Evolutionary conservation across 2,797 vertebrate species (phyloP).

Genomic region (Pseudopleuronectes americanus): DNA sequence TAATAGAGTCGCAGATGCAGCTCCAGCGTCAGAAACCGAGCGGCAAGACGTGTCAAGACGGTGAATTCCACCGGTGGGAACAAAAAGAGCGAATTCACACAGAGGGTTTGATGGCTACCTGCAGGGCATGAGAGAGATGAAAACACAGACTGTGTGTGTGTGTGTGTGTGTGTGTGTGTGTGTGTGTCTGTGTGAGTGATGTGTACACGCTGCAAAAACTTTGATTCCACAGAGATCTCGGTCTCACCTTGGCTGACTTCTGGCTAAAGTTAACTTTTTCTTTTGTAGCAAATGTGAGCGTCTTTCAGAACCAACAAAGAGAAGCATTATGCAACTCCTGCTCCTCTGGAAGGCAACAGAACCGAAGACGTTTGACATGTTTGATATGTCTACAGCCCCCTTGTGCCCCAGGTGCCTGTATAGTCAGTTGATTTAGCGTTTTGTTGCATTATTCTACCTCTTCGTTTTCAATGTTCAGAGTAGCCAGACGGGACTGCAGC

Average conservation of each 20-base stretch:
- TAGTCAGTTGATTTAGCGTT: background rate
- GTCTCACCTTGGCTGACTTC: conserved; percentile 55
- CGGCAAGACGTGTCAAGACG: conserved; percentile 32
- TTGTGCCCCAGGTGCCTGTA: background rate
- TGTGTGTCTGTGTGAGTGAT: conserved; percentile 19
- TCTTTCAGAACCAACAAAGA: conserved; percentile 7
- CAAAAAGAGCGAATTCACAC: conserved; percentile 43
- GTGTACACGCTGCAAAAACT: conserved; percentile 16
- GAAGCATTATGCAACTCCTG: background rate
- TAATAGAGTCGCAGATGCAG: conserved; percentile 38
- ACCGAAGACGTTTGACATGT: background rate
- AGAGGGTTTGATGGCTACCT: conserved; percentile 59
- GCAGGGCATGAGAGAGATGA: conserved; percentile 44
- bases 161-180: conserved; percentile 19
- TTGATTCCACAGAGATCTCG: conserved; percentile 45
- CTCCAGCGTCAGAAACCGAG: conserved; percentile 44
- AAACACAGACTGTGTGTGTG: conserved; percentile 28
- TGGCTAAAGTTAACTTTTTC: conserved; percentile 57
- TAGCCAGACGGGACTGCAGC: conserved; percentile 94
- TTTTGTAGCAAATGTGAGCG: conserved; percentile 17
- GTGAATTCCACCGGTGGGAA: conserved; percentile 48
- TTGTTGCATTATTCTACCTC: conserved; percentile 85
- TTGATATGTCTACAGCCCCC: background rate
- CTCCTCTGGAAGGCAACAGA: background rate
- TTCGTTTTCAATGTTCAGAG: conserved; percentile 97